Percentiles rank a stretch among this genome's conserved stretches.
These are phyloP conservation scores for Fragum sueziense DNA, from an alignment of 2,888 invertebrate species.

Conservation along the genomic window DNA sequence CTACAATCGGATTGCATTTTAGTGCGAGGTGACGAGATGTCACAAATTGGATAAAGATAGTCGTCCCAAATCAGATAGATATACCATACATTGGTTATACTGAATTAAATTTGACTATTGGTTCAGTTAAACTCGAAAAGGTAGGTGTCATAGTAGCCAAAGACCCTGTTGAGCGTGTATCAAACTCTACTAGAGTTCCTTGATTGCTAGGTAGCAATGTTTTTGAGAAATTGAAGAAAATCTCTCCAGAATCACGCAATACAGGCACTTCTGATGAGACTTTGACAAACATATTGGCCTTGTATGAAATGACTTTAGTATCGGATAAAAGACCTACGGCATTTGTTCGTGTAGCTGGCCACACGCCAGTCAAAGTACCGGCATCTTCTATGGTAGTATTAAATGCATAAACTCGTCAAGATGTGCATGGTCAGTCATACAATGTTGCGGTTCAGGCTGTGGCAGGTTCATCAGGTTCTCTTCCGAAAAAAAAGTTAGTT, in stretches of 20 bases:
- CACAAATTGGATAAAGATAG: background rate
- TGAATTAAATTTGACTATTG: background rate
- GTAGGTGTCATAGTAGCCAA: background rate
- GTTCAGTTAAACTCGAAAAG: background rate
- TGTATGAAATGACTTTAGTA: background rate
- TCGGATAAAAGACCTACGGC: background rate
- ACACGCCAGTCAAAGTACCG: background rate
- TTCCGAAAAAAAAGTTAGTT: slow-evolving; percentile 8
- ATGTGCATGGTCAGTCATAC: slow-evolving; percentile 6
- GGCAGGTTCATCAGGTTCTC: slow-evolving; percentile 7
- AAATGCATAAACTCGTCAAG: background rate
- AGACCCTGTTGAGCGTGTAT: background rate
- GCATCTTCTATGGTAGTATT: slow-evolving; percentile 26
- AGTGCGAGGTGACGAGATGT: background rate
- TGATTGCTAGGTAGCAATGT: background rate
- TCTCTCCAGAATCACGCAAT: background rate
- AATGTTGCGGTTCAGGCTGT: slow-evolving; percentile 26
- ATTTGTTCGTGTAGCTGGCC: slow-evolving; percentile 4
- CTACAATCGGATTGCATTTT: background rate
- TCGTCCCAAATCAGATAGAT: background rate
- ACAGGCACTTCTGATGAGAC: background rate
- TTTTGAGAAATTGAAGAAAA: background rate
- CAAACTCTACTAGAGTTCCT: background rate
- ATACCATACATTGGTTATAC: background rate
- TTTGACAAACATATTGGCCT: background rate